A percentile compares a stretch with the other conserved stretches of the same genome.
phyloP scores from a whole-genome alignment of 2,797 vertebrate genomes.

The Enteromius afrohamiltoni region DNA sequence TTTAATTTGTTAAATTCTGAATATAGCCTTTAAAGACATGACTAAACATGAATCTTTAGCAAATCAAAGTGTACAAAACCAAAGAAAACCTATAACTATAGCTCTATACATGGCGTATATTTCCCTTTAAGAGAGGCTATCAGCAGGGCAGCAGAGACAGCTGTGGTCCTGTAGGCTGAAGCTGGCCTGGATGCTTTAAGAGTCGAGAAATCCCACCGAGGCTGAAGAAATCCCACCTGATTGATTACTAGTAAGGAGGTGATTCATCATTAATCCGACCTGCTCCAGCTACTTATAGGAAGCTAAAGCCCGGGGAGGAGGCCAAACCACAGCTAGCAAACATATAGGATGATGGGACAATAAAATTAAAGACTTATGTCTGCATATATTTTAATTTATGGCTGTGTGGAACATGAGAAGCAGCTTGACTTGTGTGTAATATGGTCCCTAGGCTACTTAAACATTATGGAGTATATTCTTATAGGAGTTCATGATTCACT shows the following conservation, averaged over 20 bases:
- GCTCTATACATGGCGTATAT: background rate
- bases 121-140: conserved; percentile 27
- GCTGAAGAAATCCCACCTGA: conserved; percentile 67
- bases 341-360: conserved; percentile 49
- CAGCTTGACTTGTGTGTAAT: conserved; percentile 31
- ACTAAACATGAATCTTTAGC: background rate
- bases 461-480: conserved; percentile 19
- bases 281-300: conserved; percentile 64
- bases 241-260: conserved; percentile 76
- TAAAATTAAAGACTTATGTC: conserved; percentile 47
- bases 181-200: conserved; percentile 43
- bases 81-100: background rate
- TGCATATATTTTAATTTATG: conserved; percentile 41
- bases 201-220: conserved; percentile 43
- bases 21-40: background rate
- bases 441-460: conserved; percentile 32
- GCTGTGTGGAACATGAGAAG: conserved; percentile 27
- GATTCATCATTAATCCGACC: conserved; percentile 72
- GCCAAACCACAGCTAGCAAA: conserved; percentile 44
- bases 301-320: conserved; percentile 50
- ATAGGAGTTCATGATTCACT: background rate
- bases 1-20: background rate
- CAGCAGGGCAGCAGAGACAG: conserved; percentile 30
- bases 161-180: conserved; percentile 34
- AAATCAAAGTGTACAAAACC: background rate